Evolutionary conservation across 1,140 invertebrate genomes (phyloP), one percentile per base, ranked within the genome.

Genomic region (Drosophila cardini): DNA sequence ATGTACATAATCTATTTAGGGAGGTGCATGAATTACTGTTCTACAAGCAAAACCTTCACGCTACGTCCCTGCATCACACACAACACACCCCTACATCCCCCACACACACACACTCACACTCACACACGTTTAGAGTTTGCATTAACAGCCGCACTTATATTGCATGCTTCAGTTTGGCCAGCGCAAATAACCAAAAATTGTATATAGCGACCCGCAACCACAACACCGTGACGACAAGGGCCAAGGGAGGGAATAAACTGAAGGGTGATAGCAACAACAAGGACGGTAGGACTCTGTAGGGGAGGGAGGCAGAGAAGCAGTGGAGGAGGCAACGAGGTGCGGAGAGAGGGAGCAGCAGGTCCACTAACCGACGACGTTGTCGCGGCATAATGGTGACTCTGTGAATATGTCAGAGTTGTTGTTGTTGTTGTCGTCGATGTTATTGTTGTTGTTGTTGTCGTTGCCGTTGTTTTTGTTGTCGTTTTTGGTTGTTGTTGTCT

Each of bases 181-280:
- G 72, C 73, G 76, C 77, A 78, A 85, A 85, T 85, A 81, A 82
- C 83, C 82, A 82, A 78, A 85, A 86, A 78, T 86, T 70, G 53
- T 87, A 87, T 82, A 87, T 87, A 63, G 78, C 71, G 75, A 55
- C 36, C 64, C 76, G 69, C 65, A 86, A 76, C 83, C 83, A 79
- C 83, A 75, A 86, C 78, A 86, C 78, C 82, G 82, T 86, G 82
- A 86, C 82, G 76, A 75, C 68, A 72, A 50, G 48, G 72, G 72
- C 83, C 10, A 32, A 34, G 36, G 32, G 53, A 45, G 50, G 40
- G 43, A n/a, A 26, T 26, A 26, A 26, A 26, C 21, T 26, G 21
- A 3, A 26, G 21, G 4, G 21, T 26, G 21, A 21, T 45, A 73
- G 64, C 56, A 63, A 32, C 53, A 30, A n/a, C 55, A 43, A 68